Percentiles rank a stretch among this genome's conserved stretches.
Evolutionary conservation across 2,888 invertebrate species (phyloP).

Genomic region (Polydrusus cervinus): DNA sequence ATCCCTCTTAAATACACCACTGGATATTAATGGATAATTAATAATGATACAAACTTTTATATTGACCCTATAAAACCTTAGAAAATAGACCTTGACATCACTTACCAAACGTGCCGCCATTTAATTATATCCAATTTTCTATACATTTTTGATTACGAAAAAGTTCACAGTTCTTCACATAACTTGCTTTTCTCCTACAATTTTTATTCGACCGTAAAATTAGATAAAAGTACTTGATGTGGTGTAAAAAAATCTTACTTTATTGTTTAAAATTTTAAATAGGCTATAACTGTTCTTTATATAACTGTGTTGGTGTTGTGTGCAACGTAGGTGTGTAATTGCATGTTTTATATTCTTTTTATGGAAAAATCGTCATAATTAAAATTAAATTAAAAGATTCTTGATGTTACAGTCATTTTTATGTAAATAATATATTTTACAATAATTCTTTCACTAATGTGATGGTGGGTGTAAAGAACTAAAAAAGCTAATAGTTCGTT

Average conservation of each 20-base stretch:
- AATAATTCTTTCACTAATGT: too few relatives aligned
- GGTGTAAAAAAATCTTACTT: conserved; percentile 1
- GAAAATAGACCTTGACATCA: too few relatives aligned
- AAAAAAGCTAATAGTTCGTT: too few relatives aligned
- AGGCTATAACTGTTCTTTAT: not conserved
- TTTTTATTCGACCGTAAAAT: conserved; percentile 1
- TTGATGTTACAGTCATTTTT: too few relatives aligned
- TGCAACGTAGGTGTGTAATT: conserved; percentile 12
- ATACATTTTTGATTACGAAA: not conserved
- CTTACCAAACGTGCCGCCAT: not conserved
- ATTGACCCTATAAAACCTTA: too few relatives aligned
- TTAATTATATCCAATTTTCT: not conserved
- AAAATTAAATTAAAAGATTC: not conserved
- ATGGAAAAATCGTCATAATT: not conserved
- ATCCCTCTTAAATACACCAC: too few relatives aligned
- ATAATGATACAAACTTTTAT: too few relatives aligned
- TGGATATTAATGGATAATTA: too few relatives aligned
- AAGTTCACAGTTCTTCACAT: not conserved
- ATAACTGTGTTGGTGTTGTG: conserved; percentile 12
- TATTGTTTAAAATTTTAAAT: conserved; percentile 17
- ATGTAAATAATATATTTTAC: too few relatives aligned
- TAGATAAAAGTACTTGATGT: conserved; percentile 4
- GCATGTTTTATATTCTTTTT: not conserved
- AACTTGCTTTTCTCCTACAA: not conserved
- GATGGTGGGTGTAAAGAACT: too few relatives aligned